Percentiles rank a stretch among this genome's conserved stretches.
phyloP scores from a whole-genome alignment of 2,113 vertebrate species.

The Apistogramma diplotaenia region DNA sequence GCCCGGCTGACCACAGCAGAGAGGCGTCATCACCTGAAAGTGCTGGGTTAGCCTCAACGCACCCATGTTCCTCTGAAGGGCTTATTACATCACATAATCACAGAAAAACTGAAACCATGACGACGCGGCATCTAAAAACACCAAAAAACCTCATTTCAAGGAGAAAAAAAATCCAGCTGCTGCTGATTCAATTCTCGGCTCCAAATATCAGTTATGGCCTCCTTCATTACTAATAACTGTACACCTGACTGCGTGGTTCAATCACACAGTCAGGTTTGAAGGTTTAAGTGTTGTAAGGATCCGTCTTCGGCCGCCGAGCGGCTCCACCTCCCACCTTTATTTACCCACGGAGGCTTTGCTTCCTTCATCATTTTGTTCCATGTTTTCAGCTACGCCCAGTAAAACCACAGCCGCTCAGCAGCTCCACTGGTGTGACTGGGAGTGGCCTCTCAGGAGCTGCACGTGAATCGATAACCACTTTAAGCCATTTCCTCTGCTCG shows the following conservation, averaged over 20 bases:
- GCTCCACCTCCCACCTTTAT: conserved; percentile 1
- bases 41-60: too few species aligned
- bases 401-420: background rate
- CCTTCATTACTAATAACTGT: background rate
- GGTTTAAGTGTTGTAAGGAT: background rate
- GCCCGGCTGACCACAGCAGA: too few species aligned
- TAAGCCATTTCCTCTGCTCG: background rate
- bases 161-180: background rate
- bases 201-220: background rate
- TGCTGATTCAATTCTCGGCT: background rate
- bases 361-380: background rate
- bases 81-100: background rate
- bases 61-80: background rate
- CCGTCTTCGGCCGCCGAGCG: background rate
- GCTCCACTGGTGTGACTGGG: background rate
- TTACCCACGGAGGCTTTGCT: conserved; percentile 19
- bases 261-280: background rate
- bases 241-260: background rate
- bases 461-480: background rate
- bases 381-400: conserved; percentile 10
- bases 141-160: background rate
- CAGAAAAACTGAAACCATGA: background rate
- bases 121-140: background rate
- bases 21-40: too few species aligned
- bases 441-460: too few species aligned